Evolutionary conservation across 2,888 invertebrate species (phyloP), one percentile per base, ranked within the genome.

Genomic region (Malachius bipustulatus): DNA sequence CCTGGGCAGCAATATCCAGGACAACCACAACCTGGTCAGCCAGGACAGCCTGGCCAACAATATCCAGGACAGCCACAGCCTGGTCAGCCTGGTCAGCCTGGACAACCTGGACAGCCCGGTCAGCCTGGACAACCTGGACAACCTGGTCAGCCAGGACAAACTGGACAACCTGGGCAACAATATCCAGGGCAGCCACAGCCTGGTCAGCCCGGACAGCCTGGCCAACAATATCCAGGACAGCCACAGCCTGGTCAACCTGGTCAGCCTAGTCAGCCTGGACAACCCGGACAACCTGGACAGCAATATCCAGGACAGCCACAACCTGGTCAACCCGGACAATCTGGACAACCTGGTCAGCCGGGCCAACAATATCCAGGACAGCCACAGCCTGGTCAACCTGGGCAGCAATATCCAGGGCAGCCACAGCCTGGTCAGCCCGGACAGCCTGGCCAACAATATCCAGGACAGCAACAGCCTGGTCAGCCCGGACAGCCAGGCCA

Each of bases 211-310:
- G 24, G n/a, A 8, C 24, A 19, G 24, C n/a, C 6, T 19, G 6
- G n/a, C 24, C 24, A 19, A 19, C 24, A 19, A 6, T 6, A n/a
- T 19, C n/a, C 24, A 19, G n/a, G n/a, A 8, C 6, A n/a, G 6
- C 24, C 6, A n/a, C n/a, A n/a, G n/a, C n/a, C n/a, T n/a, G n/a
- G n/a, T n/a, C n/a, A n/a, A n/a, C n/a, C n/a, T n/a, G n/a, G n/a
- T n/a, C n/a, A 19, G 6, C 24, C 24, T n/a, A 19, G n/a, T 19
- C 24, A 19, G n/a, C n/a, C n/a, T n/a, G n/a, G n/a, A 19, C 24
- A 19, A 19, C 6, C n/a, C n/a, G 6, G 6, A 19, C 24, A 19
- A 8, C n/a, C n/a, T 8, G 24, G 6, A n/a, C 24, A 6, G n/a
- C 6, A 19, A 8, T 19, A 19, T 19, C 24, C 24, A 19, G n/a